These are phyloP conservation scores for Amphiprion percula DNA, from an alignment of 2,113 vertebrate species.

Conservation along the genomic window DNA sequence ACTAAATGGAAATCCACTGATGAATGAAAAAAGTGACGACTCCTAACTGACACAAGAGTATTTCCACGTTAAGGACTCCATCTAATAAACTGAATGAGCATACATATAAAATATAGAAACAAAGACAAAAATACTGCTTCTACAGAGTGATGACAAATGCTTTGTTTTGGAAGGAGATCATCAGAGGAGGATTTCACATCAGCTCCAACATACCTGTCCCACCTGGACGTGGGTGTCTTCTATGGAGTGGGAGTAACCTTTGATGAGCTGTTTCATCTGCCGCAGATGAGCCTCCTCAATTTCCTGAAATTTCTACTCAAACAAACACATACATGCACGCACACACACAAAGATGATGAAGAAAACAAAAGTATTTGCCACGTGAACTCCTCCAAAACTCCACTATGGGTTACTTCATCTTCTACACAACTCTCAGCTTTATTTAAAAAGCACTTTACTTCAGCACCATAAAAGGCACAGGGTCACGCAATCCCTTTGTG, in stretches of 20 bases:
- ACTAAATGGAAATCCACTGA: neutral
- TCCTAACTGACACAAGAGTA: no score
- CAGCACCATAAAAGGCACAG: neutral
- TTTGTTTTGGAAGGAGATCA: neutral
- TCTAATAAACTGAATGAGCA: no score
- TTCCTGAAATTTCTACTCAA: slow-evolving; percentile 91
- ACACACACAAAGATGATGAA: neutral
- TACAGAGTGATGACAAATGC: neutral
- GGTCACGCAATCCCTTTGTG: neutral
- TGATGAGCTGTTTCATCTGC: slow-evolving; percentile 94
- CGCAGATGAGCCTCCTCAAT: slow-evolving; percentile 91
- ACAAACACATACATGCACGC: neutral
- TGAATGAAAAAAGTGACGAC: no score
- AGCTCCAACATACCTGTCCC: slow-evolving; percentile 88
- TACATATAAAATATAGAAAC: neutral
- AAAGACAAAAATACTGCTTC: no score
- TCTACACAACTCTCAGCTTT: neutral
- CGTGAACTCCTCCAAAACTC: neutral
- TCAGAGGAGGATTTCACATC: neutral
- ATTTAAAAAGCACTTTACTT: neutral
- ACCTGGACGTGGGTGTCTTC: slow-evolving; percentile 97
- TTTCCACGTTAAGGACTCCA: no score
- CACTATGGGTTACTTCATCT: no score
- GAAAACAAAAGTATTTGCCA: neutral
- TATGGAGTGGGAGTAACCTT: slow-evolving; percentile 92